Percentiles rank a stretch among this genome's conserved stretches.
Conservation (phyloP, 1,140 invertebrate species). For the Arctopsyche grandis region DNA sequence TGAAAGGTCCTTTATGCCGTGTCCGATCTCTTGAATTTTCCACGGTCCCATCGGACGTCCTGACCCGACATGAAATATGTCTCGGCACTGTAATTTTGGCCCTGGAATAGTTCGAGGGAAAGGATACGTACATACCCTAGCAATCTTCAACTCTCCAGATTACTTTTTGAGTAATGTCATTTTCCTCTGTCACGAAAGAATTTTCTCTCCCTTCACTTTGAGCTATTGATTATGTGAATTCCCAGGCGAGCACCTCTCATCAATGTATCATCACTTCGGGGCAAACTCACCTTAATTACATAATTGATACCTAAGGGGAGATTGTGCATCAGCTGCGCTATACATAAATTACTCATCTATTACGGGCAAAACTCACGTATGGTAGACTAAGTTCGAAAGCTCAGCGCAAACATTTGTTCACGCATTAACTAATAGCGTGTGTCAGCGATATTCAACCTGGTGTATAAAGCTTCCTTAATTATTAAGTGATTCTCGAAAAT, state of each 20-base stretch:
- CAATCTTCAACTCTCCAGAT: neutral
- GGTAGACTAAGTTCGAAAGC: too few species aligned
- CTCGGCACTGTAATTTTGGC: conserved; percentile 1
- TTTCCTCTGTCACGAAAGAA: neutral
- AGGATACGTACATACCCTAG: neutral
- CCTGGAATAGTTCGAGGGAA: neutral
- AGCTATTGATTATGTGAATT: too few species aligned
- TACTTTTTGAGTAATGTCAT: conserved; percentile 10
- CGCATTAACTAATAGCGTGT: too few species aligned
- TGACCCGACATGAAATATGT: conserved; percentile 23
- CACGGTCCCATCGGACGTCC: conserved; percentile 15
- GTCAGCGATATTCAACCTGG: too few species aligned
- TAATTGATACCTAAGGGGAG: neutral
- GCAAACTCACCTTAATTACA: neutral
- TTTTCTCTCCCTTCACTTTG: neutral
- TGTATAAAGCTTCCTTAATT: too few species aligned
- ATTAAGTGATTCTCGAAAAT: too few species aligned
- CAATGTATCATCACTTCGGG: neutral
- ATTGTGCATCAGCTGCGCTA: neutral
- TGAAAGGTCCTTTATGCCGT: conserved; percentile 22
- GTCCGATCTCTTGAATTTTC: conserved; percentile 25
- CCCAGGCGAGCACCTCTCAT: too few species aligned
- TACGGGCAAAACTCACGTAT: too few species aligned
- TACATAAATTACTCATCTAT: too few species aligned
- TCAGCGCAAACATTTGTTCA: too few species aligned